These are phyloP conservation scores for Pseudococcus viburni DNA, from an alignment of 2,888 invertebrate species.

Conservation along the genomic window DNA sequence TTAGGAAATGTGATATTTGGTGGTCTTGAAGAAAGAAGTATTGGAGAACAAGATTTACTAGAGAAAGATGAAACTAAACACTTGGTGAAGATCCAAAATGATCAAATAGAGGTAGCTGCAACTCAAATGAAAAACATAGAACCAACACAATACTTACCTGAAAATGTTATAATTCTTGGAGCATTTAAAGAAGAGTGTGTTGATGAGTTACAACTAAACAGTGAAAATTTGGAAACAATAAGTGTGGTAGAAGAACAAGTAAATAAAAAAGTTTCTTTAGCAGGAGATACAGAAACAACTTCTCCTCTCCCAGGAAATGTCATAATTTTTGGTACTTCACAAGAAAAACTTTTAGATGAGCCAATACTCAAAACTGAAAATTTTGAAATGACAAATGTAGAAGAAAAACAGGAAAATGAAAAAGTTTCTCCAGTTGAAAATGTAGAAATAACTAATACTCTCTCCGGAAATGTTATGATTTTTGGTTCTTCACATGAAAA, in stretches of 20 bases:
- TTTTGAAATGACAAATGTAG: neutral
- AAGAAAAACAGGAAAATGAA: conserved; percentile 64
- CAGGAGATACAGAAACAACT: conserved; percentile 67
- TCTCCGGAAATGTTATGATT: conserved; percentile 67
- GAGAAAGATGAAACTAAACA: neutral
- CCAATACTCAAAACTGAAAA: neutral
- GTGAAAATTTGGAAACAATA: neutral
- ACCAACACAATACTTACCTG: neutral
- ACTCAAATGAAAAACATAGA: neutral
- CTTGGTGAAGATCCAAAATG: neutral
- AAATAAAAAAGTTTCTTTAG: neutral
- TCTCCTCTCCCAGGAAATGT: conserved; percentile 67
- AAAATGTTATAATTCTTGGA: conserved; percentile 1
- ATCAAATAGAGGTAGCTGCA: neutral
- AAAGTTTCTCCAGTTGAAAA: conserved; percentile 47
- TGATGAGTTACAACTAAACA: neutral
- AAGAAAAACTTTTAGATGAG: conserved; percentile 65
- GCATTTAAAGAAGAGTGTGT: neutral
- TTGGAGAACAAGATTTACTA: neutral
- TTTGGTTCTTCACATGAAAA: conserved; percentile 64
- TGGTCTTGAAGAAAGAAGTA: neutral
- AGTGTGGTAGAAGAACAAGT: neutral
- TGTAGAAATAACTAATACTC: conserved; percentile 67
- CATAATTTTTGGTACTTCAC: conserved; percentile 64
- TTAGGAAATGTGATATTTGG: neutral